A percentile compares a stretch with the other conserved stretches of the same genome.
Evolutionary conservation across 2,888 invertebrate species (phyloP).

Genomic region (Phorcus lineatus): DNA sequence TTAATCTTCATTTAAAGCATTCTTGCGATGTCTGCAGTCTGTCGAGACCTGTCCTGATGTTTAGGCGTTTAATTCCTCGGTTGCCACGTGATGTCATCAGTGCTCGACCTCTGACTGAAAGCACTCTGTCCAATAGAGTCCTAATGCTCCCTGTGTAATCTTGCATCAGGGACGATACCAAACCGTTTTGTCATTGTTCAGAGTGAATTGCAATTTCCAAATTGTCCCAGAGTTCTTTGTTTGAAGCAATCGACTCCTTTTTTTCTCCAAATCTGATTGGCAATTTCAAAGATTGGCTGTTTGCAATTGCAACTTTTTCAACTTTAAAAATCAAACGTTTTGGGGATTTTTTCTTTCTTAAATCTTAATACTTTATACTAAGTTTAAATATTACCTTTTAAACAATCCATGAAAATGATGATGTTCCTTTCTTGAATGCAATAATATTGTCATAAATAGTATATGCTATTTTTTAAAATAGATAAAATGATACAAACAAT

Average conservation of each 20-base stretch:
- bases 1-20: conserved; percentile 22
- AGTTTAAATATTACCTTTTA: too few relatives aligned
- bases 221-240: not conserved
- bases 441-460: too few relatives aligned
- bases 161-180: not conserved
- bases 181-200: not conserved
- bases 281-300: not conserved
- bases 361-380: too few relatives aligned
- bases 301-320: not conserved
- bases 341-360: too few relatives aligned
- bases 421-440: too few relatives aligned
- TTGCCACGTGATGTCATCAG: not conserved
- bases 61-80: not conserved
- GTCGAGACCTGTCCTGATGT: not conserved
- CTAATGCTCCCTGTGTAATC: not conserved
- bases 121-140: not conserved
- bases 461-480: too few relatives aligned
- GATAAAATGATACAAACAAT: too few relatives aligned
- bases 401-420: too few relatives aligned
- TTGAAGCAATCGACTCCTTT: not conserved
- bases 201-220: not conserved
- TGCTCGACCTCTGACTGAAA: not conserved
- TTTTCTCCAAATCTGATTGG: too few relatives aligned
- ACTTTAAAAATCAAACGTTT: too few relatives aligned
- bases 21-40: not conserved